phyloP scores from a whole-genome alignment of 1,140 invertebrate species.

The Lucilia sericata region DNA sequence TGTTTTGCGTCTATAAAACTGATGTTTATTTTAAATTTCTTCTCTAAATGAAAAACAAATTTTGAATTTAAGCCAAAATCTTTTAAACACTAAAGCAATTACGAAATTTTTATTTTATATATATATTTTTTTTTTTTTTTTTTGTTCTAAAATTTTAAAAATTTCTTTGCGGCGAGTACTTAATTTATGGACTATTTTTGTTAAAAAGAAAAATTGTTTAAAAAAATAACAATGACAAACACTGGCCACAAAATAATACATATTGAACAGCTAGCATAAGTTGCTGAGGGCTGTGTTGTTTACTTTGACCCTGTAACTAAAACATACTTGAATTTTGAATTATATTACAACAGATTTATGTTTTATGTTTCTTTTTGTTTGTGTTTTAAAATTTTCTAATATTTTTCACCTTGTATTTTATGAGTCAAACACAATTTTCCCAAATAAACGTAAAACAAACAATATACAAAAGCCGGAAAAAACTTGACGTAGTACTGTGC shows the following conservation, averaged over 20 bases:
- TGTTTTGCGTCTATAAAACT: constrained; percentile 10
- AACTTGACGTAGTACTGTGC: not conserved
- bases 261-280: not conserved
- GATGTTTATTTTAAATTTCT: constrained; percentile 24
- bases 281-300: not conserved
- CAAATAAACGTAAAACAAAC: not conserved
- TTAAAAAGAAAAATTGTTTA: not conserved
- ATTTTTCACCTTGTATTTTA: constrained; percentile 17
- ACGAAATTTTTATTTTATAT: constrained; percentile 31
- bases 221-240: not conserved
- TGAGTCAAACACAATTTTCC: not conserved
- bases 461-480: not conserved
- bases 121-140: not conserved
- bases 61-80: constrained; percentile 39
- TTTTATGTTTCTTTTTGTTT: not conserved
- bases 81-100: constrained; percentile 27
- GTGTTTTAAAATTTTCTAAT: not conserved
- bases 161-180: too few species aligned
- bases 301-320: constrained; percentile 19
- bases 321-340: not conserved
- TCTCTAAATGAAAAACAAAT: constrained; percentile 7
- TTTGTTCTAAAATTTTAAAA: not conserved
- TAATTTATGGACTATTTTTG: not conserved
- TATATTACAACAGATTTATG: not conserved
- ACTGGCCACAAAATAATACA: not conserved